Percentiles rank a stretch among this genome's conserved stretches.
phyloP scores from a whole-genome alignment of 2,113 vertebrate genomes.

The Pseudopodoces humilis region DNA sequence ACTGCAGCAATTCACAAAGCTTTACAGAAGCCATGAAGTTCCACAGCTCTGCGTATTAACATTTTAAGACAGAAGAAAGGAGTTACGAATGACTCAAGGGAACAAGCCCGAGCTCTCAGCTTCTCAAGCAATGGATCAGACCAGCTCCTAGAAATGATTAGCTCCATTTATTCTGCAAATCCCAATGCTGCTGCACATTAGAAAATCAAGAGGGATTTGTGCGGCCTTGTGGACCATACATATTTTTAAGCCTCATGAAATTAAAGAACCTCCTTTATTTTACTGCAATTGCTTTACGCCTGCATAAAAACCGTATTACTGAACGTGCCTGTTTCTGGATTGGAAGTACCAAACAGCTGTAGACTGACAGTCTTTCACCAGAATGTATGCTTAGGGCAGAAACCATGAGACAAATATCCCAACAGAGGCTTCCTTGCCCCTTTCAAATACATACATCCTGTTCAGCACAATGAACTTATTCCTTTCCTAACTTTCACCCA shows the following conservation, averaged over 20 bases:
- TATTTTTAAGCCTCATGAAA: constrained; percentile 45
- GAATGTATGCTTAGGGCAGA: neutral
- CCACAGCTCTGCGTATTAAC: neutral
- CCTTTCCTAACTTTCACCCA: neutral
- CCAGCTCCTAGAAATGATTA: neutral
- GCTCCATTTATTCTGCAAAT: constrained; percentile 24
- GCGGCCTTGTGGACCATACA: neutral
- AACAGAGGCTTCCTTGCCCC: neutral
- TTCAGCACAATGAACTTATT: neutral
- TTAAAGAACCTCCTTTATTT: constrained; percentile 30
- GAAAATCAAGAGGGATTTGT: constrained; percentile 15
- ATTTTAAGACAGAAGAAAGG: constrained; percentile 5
- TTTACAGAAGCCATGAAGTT: neutral
- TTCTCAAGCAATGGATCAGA: constrained; percentile 4
- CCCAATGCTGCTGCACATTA: neutral
- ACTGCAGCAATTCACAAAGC: neutral
- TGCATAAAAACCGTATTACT: neutral
- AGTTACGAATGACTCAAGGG: neutral
- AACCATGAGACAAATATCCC: neutral
- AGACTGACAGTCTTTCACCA: neutral
- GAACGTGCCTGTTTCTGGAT: neutral
- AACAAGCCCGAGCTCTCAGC: neutral
- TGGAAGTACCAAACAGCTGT: neutral
- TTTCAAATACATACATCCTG: neutral
- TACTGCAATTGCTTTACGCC: neutral